Conservation (phyloP, 2,113 vertebrate species). For the Pluvialis apricaria region DNA sequence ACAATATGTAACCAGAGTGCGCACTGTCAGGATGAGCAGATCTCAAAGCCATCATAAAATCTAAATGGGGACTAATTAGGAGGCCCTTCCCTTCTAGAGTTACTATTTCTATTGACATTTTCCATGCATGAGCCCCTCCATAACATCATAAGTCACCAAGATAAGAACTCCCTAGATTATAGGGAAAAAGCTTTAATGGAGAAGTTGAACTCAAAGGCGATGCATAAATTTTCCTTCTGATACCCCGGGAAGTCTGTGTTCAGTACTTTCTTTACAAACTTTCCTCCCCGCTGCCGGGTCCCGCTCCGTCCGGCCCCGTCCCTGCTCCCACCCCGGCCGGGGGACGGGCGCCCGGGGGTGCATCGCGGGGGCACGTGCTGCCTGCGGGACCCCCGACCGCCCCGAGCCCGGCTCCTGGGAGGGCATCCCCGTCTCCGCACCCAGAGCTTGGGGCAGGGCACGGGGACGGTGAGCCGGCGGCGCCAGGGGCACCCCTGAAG, state of each 20-base stretch:
- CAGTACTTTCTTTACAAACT: slow-evolving; percentile 88
- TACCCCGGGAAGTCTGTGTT: slow-evolving; percentile 87
- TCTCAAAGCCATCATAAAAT: slow-evolving; percentile 99
- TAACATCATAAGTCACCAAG: slow-evolving; percentile 98
- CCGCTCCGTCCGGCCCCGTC: rapidly evolving
- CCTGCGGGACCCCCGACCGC: rapidly evolving
- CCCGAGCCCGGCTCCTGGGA: rapidly evolving
- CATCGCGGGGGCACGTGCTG: rapidly evolving
- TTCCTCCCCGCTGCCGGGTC: slow-evolving; percentile 71
- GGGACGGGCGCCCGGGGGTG: rapidly evolving
- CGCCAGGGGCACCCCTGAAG: rapidly evolving
- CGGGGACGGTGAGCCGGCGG: rapidly evolving
- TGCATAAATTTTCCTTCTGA: slow-evolving; percentile 96
- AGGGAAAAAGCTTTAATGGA: slow-evolving; percentile 97
- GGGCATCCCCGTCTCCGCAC: neutral
- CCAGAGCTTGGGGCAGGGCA: rapidly evolving
- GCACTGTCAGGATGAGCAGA: slow-evolving; percentile 99
- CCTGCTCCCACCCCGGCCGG: rapidly evolving
- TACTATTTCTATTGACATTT: slow-evolving; percentile 99
- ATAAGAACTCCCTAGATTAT: slow-evolving; percentile 98
- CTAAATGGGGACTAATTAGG: slow-evolving; percentile 99
- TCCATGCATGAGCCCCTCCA: slow-evolving; percentile 89
- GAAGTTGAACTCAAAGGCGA: slow-evolving; percentile 98
- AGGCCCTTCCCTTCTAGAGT: slow-evolving; percentile 99
- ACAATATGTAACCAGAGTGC: slow-evolving; percentile 99